These are phyloP conservation scores for Mirza zaza DNA, from an alignment of 2,113 vertebrate genomes.

Conservation along the genomic window DNA sequence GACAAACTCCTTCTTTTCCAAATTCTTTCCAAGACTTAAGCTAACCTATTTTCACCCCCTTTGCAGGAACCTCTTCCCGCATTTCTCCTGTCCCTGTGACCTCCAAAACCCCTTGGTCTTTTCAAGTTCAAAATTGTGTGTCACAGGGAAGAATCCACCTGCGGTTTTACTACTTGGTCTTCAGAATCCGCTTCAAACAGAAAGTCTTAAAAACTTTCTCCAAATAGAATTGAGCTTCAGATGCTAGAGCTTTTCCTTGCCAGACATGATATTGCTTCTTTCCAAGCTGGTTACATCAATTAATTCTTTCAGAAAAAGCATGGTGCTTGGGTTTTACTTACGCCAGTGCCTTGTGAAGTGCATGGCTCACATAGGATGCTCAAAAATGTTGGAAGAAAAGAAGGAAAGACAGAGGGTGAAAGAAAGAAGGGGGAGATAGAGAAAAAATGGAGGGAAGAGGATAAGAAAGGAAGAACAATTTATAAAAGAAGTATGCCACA, in stretches of 20 bases:
- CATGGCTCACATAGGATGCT: background rate
- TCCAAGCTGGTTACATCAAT: too few relatives aligned
- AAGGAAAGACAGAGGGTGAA: background rate
- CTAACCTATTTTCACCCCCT: background rate
- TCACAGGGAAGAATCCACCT: background rate
- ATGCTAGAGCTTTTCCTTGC: too few relatives aligned
- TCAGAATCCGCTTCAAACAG: background rate
- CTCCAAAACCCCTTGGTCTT: background rate
- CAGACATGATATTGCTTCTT: rapidly evolving
- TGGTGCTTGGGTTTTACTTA: background rate
- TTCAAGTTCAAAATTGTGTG: background rate
- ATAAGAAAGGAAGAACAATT: background rate
- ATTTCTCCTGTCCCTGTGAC: rapidly evolving
- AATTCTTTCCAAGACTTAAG: background rate
- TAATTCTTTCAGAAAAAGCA: background rate
- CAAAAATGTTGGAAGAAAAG: background rate
- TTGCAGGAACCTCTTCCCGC: background rate
- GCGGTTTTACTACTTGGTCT: too few relatives aligned
- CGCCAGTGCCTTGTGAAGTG: background rate
- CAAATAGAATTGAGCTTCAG: background rate
- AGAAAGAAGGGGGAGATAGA: background rate
- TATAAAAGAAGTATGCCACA: background rate
- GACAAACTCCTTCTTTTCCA: background rate
- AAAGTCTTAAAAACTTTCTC: background rate
- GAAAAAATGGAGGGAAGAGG: background rate